Evolutionary conservation across 2,797 vertebrate species (phyloP), one percentile per base, ranked within the genome.

Genomic region (Enteromius fasciolatus): DNA sequence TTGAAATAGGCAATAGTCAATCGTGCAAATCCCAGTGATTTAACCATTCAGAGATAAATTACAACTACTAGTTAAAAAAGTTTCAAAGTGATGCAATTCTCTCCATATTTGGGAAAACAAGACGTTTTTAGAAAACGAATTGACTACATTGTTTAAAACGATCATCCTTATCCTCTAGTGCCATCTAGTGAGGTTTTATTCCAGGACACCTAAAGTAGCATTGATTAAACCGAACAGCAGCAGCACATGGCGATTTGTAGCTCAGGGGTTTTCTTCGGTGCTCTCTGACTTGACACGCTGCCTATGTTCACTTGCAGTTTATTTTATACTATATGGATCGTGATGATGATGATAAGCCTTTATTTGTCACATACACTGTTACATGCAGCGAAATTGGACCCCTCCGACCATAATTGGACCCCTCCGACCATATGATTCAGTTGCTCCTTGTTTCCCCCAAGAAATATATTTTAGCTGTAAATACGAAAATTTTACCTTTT

Each of bases 91-190:
- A 93, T 92, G 92, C 85, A 91, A 86, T 85, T 93, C 90, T 88
- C 89, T 92, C 90, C 88, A 92, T 92, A 91, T 93, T 93, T 92
- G 90, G 91, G 90, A 90, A 92, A 92, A 90, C 90, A 61, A 92
- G 87, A 92, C 91, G 88, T 93, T 93, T 91, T 92, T 90, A 91
- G 18, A 44, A 18, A 89, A 89, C 90, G 90, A 83, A 89, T 91
- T 80, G 41, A 18, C 79, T 59, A n/a, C 78, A 87, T 76, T 44
- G 39, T 46, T 12, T 77, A 18, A n/a, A 48, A 36, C 77, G 20
- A 4, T 39, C 57, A 87, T 74, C 36, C 33, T 74, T 85, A 89
- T 92, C 79, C 86, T 93, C 52, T 90, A 92, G 89, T 90, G 91
- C 92, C 94, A 93, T 92, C 94, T 94, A 92, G 92, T 84, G 94